Evolutionary conservation across 1,140 invertebrate genomes (phyloP).

Genomic region (Sycobia sp.): DNA sequence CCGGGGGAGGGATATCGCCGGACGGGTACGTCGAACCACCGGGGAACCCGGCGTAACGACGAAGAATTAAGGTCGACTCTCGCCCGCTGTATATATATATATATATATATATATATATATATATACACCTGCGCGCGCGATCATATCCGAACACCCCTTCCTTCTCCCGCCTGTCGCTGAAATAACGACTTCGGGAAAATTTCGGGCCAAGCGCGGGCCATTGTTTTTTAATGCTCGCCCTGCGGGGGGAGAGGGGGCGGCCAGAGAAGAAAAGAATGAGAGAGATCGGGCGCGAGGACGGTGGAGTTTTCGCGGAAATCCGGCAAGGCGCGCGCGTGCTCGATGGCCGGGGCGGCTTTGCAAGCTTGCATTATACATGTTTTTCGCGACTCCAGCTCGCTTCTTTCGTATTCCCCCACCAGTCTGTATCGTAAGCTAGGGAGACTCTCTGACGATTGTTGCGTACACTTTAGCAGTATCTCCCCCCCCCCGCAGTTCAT

Average conservation of each 20-base stretch:
- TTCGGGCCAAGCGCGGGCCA: slow-evolving; percentile 4
- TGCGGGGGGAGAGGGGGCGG: background rate
- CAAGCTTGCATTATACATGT: slow-evolving; percentile 34
- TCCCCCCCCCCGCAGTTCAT: background rate
- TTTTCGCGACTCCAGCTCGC: slow-evolving; percentile 23
- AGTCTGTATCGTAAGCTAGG: too few relatives aligned
- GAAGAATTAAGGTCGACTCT: slow-evolving; percentile 14
- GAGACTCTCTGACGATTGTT: background rate
- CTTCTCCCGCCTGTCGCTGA: background rate
- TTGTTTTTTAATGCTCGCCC: slow-evolving; percentile 8
- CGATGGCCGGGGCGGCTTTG: slow-evolving; percentile 18
- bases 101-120: too few relatives aligned
- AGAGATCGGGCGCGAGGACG: slow-evolving; percentile 2
- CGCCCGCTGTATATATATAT: too few relatives aligned
- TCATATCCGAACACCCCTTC: background rate
- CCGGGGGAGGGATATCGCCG: too few relatives aligned
- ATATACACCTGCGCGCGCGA: too few relatives aligned
- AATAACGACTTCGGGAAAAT: background rate
- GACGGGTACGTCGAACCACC: slow-evolving; percentile 3
- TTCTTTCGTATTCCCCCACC: background rate
- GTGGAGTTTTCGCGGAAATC: too few relatives aligned
- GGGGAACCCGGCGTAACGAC: slow-evolving; percentile 11
- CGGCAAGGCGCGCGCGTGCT: too few relatives aligned
- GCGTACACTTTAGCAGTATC: background rate
- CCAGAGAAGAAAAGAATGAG: background rate